Evolutionary conservation across 2,113 vertebrate genomes (phyloP), one percentile per base, ranked within the genome.

Genomic region (Fulmarus glacialis): DNA sequence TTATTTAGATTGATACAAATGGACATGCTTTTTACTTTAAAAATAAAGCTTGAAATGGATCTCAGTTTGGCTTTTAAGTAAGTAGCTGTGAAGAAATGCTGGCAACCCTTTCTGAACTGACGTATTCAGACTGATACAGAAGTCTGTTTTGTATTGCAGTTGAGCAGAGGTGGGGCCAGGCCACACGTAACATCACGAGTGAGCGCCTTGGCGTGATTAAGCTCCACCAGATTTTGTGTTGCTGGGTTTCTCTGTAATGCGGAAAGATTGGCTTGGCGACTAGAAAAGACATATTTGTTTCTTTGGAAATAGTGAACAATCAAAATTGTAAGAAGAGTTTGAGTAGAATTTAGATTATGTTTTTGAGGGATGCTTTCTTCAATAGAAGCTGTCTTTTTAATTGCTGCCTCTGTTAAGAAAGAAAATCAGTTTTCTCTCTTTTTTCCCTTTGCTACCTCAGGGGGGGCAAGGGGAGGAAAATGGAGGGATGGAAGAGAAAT

Each of bases 101-200:
- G 71, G 20, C 42, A 75, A n/a, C 48, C 40, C 75, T 80, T 82
- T 60, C 62, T 67, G 32, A 92, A 47, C 38, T 60, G 26, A 5
- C 3, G 3, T 60, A 5, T 36, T 38, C 45, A 79, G 60, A 18
- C 36, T 59, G 64, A 45, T 71, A 17, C 19, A 55, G 60, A 64
- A 82, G 11, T 47, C 48, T 82, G 10, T 7, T 71, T 67, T 56
- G 53, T 63, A 8, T 34, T 45, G 32, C 9, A 22, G 58, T 79
- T 5, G 9, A 70, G 71, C 62, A 83, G 62, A 90, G 58, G 19
- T 90, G 66, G 40, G 68, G 40, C 72, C 47, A 78, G 43, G 45
- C 27, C 60, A 53, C 30, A 11, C 1, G 0, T 32, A 66, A 38
- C n/a, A 36, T 47, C 72, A 66, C 0, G 2, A 70, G 29, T 9